Percentiles rank a stretch among this genome's conserved stretches.
Evolutionary conservation across 2,113 vertebrate species (phyloP).

Genomic region (Anhinga rufa): DNA sequence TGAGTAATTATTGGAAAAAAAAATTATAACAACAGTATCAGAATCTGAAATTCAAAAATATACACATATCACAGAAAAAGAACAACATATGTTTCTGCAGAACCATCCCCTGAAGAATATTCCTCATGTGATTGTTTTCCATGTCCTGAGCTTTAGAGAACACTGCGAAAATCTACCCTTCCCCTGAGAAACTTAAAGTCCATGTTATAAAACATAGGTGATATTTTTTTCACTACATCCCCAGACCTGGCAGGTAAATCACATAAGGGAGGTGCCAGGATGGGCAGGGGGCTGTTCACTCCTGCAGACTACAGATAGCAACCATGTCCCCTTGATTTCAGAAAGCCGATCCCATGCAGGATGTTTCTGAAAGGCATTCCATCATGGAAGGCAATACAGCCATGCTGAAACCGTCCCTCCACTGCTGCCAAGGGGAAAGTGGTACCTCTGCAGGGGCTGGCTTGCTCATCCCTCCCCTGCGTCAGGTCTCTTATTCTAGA

Average conservation of each 20-base stretch:
- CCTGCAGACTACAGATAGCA: background rate
- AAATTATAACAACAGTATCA: background rate
- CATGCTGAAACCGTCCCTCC: background rate
- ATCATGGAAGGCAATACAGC: rapidly evolving
- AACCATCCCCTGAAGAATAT: background rate
- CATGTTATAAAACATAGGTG: background rate
- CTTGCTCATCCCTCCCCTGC: background rate
- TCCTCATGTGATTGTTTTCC: background rate
- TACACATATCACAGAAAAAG: background rate
- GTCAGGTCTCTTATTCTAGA: background rate
- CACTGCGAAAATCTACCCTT: background rate
- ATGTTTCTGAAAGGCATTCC: background rate
- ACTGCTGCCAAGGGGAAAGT: rapidly evolving
- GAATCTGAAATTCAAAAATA: background rate
- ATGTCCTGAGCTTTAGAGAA: background rate
- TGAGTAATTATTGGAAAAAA: background rate
- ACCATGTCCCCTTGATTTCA: background rate
- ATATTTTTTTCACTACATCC: background rate
- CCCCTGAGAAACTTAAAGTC: background rate
- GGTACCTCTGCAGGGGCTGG: background rate
- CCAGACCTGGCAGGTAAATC: background rate
- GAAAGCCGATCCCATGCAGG: background rate
- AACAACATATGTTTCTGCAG: background rate
- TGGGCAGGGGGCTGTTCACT: background rate
- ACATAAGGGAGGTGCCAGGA: background rate